phyloP scores from a whole-genome alignment of 2,888 invertebrate genomes.

The Phalangium opilio region DNA sequence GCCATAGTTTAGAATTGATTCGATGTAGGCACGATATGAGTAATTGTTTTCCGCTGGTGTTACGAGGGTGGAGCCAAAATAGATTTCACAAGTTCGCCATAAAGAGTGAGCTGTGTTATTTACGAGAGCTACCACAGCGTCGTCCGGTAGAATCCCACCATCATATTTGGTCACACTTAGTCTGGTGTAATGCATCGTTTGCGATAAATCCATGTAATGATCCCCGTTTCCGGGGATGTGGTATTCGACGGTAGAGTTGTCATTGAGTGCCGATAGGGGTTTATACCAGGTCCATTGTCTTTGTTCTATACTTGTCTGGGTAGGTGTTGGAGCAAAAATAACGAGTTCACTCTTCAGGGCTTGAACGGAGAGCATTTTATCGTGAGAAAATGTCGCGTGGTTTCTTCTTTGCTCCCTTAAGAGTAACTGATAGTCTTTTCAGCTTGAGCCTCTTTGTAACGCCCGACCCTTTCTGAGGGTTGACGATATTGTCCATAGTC shows the following conservation, averaged over 20 bases:
- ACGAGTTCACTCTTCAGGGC: conserved; percentile 7
- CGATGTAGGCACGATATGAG: no score
- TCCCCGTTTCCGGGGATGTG: conserved; percentile 9
- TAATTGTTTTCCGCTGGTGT: no score
- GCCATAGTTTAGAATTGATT: no score
- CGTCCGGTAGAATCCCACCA: neutral
- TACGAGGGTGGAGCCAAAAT: no score
- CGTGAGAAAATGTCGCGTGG: no score
- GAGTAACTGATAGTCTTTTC: conserved; percentile 3
- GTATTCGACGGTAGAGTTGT: conserved; percentile 9
- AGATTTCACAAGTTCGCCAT: no score
- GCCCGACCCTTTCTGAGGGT: conserved; percentile 4
- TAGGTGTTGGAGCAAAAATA: conserved; percentile 7
- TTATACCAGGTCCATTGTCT: conserved; percentile 10
- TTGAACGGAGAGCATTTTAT: no score
- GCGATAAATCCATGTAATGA: conserved; percentile 6
- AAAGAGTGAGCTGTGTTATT: conserved; percentile 5
- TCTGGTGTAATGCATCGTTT: conserved; percentile 6
- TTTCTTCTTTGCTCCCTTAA: no score
- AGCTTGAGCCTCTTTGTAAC: conserved; percentile 8
- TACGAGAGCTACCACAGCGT: neutral
- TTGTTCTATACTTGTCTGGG: conserved; percentile 8
- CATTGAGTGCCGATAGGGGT: conserved; percentile 7
- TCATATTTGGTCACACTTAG: conserved; percentile 6
- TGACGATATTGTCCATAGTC: neutral